Percentiles rank a stretch among this genome's conserved stretches.
Evolutionary conservation across 2,888 invertebrate genomes (phyloP).

Genomic region (Acanthopleura granulata): DNA sequence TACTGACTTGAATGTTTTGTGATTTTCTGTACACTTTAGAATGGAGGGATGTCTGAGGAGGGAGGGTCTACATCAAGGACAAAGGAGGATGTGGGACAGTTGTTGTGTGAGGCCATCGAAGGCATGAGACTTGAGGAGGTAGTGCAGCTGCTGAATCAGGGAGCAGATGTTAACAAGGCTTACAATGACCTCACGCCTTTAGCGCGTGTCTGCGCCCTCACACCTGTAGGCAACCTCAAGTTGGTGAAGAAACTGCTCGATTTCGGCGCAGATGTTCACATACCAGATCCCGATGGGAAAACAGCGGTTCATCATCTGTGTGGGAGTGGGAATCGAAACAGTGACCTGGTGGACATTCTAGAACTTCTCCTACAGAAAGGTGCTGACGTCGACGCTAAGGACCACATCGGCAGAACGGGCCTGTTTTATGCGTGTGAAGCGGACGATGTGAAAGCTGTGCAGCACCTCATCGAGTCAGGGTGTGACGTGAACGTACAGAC

Average conservation of each 20-base stretch:
- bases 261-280: conserved; percentile 39
- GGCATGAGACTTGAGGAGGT: conserved; percentile 25
- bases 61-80: not conserved
- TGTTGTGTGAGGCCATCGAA: conserved; percentile 28
- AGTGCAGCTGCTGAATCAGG: conserved; percentile 24
- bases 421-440: conserved; percentile 52
- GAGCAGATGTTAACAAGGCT: conserved; percentile 31
- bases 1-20: no score
- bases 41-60: no score
- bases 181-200: conserved; percentile 37
- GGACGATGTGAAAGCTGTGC: conserved; percentile 50
- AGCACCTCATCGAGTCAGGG: conserved; percentile 40
- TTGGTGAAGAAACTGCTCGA: conserved; percentile 39
- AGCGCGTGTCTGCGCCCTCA: conserved; percentile 42
- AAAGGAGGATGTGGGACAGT: not conserved
- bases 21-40: no score
- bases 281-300: conserved; percentile 50
- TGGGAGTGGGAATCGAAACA: conserved; percentile 39
- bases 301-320: conserved; percentile 49
- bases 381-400: conserved; percentile 40
- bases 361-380: conserved; percentile 42
- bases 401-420: conserved; percentile 54
- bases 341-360: conserved; percentile 42
- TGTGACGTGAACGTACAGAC: conserved; percentile 54
- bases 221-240: conserved; percentile 34